Evolutionary conservation across 2,888 invertebrate species (phyloP), one percentile per base, ranked within the genome.

Genomic region (Steromphala cineraria): DNA sequence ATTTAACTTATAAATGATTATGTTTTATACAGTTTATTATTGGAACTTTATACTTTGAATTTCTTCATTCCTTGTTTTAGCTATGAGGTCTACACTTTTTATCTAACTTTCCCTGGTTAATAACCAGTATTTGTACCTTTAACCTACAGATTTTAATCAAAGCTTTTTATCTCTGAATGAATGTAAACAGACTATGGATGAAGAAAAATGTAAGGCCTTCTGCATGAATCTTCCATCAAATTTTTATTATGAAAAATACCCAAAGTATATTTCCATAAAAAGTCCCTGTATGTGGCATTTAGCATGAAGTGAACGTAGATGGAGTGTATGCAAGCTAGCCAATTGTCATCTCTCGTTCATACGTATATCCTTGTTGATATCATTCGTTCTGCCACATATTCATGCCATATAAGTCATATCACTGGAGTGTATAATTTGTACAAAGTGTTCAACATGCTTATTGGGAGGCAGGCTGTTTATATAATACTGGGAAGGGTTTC

Each of bases 251-350:
- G 36, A 46, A 46, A 46, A 46, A 46, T 46, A 10, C 62, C 62
- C 62, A 24, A 62, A 62, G 15, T 62, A 28, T 21, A 24, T 62
- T 28, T 46, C 46, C 4, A 15, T 62, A 10, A 19, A 19, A 28
- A 28, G 62, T 62, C 62, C 62, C 62, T 62, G 62, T 17, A 24
- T 62, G 62, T 62, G 62, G 62, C 62, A 62, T 28, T 8, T 46
- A 62, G 62, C 28, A 21, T 62, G 15, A 28, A 28, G 62, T 28
- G 28, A 28, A 62, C 62, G 62, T 62, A 28, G 71, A 46, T 46
- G 71, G 71, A 71, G 71, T 71, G 71, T 71, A 71, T 71, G 71
- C 71, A 71, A 71, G 36, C 46, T 71, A 71, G 71, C 71, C 71
- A 71, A 71, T 19, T 36, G 31, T 71, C 40, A 71, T 71, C 71